phyloP scores from a whole-genome alignment of 1,140 invertebrate species.

The Leptestheria dahalacensis region DNA sequence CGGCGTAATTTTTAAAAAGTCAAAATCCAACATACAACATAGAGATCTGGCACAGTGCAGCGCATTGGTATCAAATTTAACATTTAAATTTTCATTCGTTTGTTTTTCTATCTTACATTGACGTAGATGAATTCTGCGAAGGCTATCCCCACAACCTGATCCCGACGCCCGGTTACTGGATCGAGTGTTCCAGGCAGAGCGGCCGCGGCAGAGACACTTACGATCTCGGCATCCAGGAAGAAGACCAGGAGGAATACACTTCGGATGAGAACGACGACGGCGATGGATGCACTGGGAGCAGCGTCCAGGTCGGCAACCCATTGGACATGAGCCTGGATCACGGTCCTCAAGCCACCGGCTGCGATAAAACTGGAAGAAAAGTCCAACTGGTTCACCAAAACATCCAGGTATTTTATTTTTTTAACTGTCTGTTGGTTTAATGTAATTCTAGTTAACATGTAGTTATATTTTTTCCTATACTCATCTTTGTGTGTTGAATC shows the following conservation, averaged over 20 bases:
- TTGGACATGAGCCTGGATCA: neutral
- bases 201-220: neutral
- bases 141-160: conserved; percentile 82
- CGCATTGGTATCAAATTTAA: no score
- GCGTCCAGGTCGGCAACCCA: no score
- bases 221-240: conserved; percentile 9
- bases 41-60: no score
- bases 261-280: neutral
- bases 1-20: no score
- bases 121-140: conserved; percentile 72
- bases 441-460: no score
- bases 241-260: conserved; percentile 9
- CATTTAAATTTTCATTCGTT: neutral
- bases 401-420: conserved; percentile 10
- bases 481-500: no score
- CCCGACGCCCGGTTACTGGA: conserved; percentile 84
- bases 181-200: conserved; percentile 79
- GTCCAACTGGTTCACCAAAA: conserved; percentile 9
- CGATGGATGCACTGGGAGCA: neutral
- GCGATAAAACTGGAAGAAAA: conserved; percentile 3
- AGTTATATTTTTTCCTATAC: no score
- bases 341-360: neutral
- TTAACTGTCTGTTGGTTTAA: no score
- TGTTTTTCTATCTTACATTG: neutral
- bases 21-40: no score